phyloP scores from a whole-genome alignment of 37 sponge, comb jelly and placozoan genomes.

The Cliona cf. orientalis region DNA sequence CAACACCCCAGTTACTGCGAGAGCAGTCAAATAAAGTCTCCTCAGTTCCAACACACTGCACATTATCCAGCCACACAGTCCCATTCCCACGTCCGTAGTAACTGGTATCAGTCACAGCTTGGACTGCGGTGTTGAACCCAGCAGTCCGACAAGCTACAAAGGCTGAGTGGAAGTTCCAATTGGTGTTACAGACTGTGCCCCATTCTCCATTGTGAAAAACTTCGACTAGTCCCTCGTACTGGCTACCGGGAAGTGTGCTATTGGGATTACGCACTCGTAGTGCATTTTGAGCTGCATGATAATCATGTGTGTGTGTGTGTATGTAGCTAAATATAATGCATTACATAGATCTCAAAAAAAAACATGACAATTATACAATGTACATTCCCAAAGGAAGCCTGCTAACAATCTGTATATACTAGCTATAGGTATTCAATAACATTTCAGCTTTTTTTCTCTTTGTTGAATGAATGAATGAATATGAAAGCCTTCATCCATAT shows the following conservation, averaged over 20 bases:
- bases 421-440: no score
- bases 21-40: constrained; percentile 8
- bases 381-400: no score
- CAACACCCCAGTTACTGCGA: neutral
- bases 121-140: constrained; percentile 42
- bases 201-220: constrained; percentile 37
- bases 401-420: no score
- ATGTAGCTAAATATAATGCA: no score
- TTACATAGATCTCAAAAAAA: no score
- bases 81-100: constrained; percentile 21
- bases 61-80: constrained; percentile 19
- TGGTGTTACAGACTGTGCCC: constrained; percentile 56
- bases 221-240: constrained; percentile 64
- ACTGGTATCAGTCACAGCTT: constrained; percentile 17
- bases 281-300: constrained; percentile 10
- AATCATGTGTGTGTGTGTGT: no score
- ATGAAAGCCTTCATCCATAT: no score
- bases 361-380: no score
- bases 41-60: constrained; percentile 39
- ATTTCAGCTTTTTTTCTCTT: no score
- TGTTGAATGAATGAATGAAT: no score
- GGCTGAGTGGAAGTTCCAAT: constrained; percentile 46
- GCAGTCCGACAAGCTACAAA: constrained; percentile 44
- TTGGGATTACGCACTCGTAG: constrained; percentile 31
- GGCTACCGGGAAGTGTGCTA: neutral